Base-by-base conservation (phyloP, 2,888 invertebrate genomes). In the Adela reaumurella region DNA sequence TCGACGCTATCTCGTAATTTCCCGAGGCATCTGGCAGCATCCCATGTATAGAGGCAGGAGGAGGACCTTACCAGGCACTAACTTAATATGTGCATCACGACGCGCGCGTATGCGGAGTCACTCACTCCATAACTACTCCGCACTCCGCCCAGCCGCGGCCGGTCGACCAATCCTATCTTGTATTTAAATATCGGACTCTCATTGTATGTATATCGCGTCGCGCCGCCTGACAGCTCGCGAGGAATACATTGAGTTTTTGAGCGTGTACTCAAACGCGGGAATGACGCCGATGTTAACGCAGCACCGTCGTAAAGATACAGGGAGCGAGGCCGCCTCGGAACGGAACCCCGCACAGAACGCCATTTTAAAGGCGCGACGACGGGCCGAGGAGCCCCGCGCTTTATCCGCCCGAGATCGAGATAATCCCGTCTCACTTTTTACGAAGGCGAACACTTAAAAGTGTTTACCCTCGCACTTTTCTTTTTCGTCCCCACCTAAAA, bases 61-160 rank as follows among this genome's bases (percentile, higher is more conserved):
- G 45, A 49, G 28, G 16, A n/a, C 46, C 46, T 46, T 46, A 46
- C 29, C 20, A 63, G 55, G 56, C 64, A 61, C 70, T 68, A 73
- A 74, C 74, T 78, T 77, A 78, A 78, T 78, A 78, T 78, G 76
- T 77, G 77, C 77, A 72, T 74, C 77, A 77, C 77, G 77, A 77
- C 65, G 58, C 59, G 54, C 64, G 68, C 74, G 64, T 76, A 77
- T 76, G 76, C 74, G 74, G 35, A 35, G 35, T 35, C 35, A 35
- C 35, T 35, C 35, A 35, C 35, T 35, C 35, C 35, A 35, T 8
- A 8, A 8, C 77, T 59, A 59, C 60, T 59, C 57, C 58, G 77
- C 59, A 59, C 60, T 59, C 57, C 58, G 47, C 20, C 43, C 29
- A 29, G 24, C 49, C 42, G 58, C 61, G 58, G 59, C 68, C 68